Percentiles rank a stretch among this genome's conserved stretches.
Conservation (phyloP, 2,113 vertebrate species). For the Pelodiscus sinensis region DNA sequence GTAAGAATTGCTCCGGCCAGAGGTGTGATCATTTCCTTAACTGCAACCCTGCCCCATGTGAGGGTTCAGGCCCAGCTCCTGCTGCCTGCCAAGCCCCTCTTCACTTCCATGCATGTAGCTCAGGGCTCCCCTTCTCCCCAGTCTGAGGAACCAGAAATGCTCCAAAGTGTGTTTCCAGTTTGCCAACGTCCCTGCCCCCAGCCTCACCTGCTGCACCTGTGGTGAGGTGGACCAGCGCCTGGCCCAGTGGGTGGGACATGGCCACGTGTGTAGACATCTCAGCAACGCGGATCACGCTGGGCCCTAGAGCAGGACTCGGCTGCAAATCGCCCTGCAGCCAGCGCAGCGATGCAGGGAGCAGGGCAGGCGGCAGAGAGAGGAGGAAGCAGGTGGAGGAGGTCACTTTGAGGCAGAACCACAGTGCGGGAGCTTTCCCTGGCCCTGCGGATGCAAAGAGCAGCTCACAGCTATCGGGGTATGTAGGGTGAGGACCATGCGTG, state of each 20-base stretch:
- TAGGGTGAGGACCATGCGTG: neutral
- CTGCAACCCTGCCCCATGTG: neutral
- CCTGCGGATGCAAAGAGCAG: neutral
- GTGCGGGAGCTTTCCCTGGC: neutral
- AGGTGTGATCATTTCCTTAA: neutral
- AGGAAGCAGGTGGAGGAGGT: neutral
- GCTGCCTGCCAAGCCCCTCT: neutral
- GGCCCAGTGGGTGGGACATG: neutral
- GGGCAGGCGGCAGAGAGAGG: neutral
- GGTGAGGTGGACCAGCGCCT: conserved; percentile 36
- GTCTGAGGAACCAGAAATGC: neutral
- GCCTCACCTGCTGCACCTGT: conserved; percentile 57
- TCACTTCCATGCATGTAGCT: neutral
- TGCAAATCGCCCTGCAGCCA: neutral
- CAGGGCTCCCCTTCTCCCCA: neutral
- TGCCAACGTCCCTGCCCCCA: neutral
- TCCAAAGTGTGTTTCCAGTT: neutral
- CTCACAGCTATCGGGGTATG: neutral
- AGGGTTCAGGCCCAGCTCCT: neutral
- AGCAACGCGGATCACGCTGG: neutral
- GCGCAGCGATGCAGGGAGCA: neutral
- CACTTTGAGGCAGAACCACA: neutral
- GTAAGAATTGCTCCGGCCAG: neutral
- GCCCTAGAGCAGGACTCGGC: neutral
- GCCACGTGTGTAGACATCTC: conserved; percentile 14